Evolutionary conservation across 92 coral and sea anemone species (phyloP), one percentile per base, ranked within the genome.

Genomic region (Paragorgia papillata): DNA sequence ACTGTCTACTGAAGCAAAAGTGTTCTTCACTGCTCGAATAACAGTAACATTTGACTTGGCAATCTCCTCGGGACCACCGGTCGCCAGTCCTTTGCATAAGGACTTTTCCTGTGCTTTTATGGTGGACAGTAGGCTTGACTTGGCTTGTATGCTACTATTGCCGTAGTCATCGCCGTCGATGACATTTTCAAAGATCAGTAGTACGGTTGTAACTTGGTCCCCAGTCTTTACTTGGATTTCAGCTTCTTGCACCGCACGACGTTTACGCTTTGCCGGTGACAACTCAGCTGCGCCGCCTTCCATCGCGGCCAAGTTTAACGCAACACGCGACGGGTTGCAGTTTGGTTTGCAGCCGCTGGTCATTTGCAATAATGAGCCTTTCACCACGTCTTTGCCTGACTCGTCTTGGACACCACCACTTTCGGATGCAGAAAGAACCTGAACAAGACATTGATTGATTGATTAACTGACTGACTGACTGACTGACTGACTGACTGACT

Each of bases 1-100:
- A 3, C 76, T 80, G 30, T 75, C 90, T 20, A 83, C 92, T 15
- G 28, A 57, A 6, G 66, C 62, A 15, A 85, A 83, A 28, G 75
- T 50, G 73, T 77, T 56, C 56, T 79, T 85, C 56, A 78, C 90
- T 0, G 68, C 75, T n/a, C 90, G 78, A 15, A 91, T 60, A 0
- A 89, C 90, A 15, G 89, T 69, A 18, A 83, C 61, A 0, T 73
- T 57, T n/a, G 87, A 73, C 74, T 80, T 76, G 55, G 87, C 97
- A 9, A 88, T 39, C n/a, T 74, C 76, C 3, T 85, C 82, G 0
- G 97, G 85, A 73, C 80, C 71, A 2, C 90, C 92, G 12, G 75
- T 69, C 4, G 85, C 90, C 31, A 85, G 84, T 2, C 87, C 88
- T 58, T 85, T 88, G 31, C 97, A 91, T 66, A 91, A 60, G 41